A percentile compares a stretch with the other conserved stretches of the same genome.
Conservation (phyloP, 92 coral and sea anemone species). For the Diadumene lineata region DNA sequence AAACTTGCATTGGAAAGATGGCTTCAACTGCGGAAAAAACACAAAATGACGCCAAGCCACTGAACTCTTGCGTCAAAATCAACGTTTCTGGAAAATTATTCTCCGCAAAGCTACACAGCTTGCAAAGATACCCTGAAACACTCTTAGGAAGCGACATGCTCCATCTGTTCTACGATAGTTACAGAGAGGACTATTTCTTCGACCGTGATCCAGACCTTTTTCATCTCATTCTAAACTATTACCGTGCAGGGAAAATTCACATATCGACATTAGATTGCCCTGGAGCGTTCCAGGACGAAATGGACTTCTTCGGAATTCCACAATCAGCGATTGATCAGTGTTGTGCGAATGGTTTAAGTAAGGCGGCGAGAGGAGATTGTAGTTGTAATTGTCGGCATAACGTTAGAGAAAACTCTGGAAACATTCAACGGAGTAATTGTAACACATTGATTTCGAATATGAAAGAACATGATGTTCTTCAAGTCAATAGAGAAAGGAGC, state of each 20-base stretch:
- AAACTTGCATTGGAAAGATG: no score
- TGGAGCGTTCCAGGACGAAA: constrained; percentile 76
- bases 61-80: constrained; percentile 46
- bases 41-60: not conserved
- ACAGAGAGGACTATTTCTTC: constrained; percentile 79
- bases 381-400: not conserved
- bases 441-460: no score
- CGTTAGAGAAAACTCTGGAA: no score
- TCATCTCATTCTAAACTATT: constrained; percentile 85
- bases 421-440: no score
- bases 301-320: constrained; percentile 89
- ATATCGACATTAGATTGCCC: constrained; percentile 80
- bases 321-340: constrained; percentile 65
- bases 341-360: constrained; percentile 49
- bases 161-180: constrained; percentile 58
- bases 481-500: no score
- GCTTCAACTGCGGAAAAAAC: not conserved
- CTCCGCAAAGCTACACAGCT: constrained; percentile 44
- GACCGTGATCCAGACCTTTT: constrained; percentile 88
- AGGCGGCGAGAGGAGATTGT: not conserved
- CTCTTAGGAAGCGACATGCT: constrained; percentile 75
- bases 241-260: constrained; percentile 74
- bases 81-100: constrained; percentile 89
- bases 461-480: no score
- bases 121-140: constrained; percentile 70